Base-by-base conservation (phyloP, 1,140 invertebrate species). In the Trichogramma pretiosum region DNA sequence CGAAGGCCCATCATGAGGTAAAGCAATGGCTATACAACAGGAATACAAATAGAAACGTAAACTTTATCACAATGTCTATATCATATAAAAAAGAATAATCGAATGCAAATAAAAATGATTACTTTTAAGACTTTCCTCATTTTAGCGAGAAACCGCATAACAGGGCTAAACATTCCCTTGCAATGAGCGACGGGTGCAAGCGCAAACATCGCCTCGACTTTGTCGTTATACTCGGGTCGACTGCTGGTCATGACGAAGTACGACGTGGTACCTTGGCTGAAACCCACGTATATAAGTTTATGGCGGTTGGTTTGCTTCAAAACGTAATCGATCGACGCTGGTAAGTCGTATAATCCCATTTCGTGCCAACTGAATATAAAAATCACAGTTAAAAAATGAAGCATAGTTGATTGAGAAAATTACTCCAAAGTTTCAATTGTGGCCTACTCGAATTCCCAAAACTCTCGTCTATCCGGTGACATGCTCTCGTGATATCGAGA, bases 321-420 rank as follows among this genome's bases (percentile, higher is more conserved):
- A 10, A 82, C 72, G 49, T 79, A 74, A 52, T 87, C 78, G 9
- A 91, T 79, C 73, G 83, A 81, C 0, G 85, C 79, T 13, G 87
- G 84, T 23, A 89, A 52, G 64, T 91, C 87, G 42, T 78, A 77
- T 0, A 72, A 62, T 5, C 83, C 85, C 59, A 89, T 85, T 61
- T 90, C 83, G 55, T 90, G 83, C 64, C 73, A 79, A 21, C 69
- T 80, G 17, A 1, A 46, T 17, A 16, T 14, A 23, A 38, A 3
- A 38, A 22, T 1, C 18, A 21, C 13, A 21, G n/a, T 21, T 38
- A 22, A 17, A 17, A 36, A 36, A n/a, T n/a, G n/a, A n/a, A n/a
- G n/a, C n/a, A n/a, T n/a, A n/a, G n/a, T n/a, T n/a, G n/a, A n/a
- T n/a, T n/a, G n/a, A n/a, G n/a, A n/a, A n/a, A n/a, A n/a, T n/a